Evolutionary conservation across 2,797 vertebrate species (phyloP), one percentile per base, ranked within the genome.

Genomic region (Xenopus petersii): DNA sequence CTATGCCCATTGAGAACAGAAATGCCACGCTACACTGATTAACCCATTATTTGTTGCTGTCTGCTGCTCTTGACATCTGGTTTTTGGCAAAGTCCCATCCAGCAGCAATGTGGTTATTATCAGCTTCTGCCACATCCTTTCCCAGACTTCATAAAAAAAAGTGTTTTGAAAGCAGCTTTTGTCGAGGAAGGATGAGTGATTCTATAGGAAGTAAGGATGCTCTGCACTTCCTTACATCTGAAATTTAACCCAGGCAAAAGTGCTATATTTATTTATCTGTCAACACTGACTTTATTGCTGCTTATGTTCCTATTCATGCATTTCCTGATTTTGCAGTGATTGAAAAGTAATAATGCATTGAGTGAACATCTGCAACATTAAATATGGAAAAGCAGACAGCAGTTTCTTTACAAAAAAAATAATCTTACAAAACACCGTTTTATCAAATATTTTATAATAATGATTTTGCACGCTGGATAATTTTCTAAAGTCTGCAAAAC

Each of bases 251-350:
- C 79, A 80, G 82, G 86, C 79, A 85, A 84, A 84, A 84, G 81
- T 85, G 81, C 85, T 87, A 77, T 77, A 85, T 91, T 92, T 90
- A 85, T 87, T 89, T 90, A 85, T 87, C 64, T 79, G 82, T 87
- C 85, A 85, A 68, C 78, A 70, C 80, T 73, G 82, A 83, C 86
- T 89, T 89, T 85, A 87, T 88, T 89, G 81, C 84, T 84, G 88
- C 78, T 77, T 83, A 79, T 85, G 83, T 85, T 85, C 86, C 79
- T 87, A 85, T 88, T 75, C 78, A 76, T 15, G 69, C 83, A 87
- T 90, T 90, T 92, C 87, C 89, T 88, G 85, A 80, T 84, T 85
- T 82, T 82, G 81, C 87, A 73, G 68, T 36, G 46, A 21, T 54
- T 69, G 54, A 69, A 70, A 73, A 73, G 66, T 54, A 70, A 65